Percentiles rank a stretch among this genome's conserved stretches.
phyloP scores from a whole-genome alignment of 1,140 invertebrate genomes.

The Bombus fervidus region DNA sequence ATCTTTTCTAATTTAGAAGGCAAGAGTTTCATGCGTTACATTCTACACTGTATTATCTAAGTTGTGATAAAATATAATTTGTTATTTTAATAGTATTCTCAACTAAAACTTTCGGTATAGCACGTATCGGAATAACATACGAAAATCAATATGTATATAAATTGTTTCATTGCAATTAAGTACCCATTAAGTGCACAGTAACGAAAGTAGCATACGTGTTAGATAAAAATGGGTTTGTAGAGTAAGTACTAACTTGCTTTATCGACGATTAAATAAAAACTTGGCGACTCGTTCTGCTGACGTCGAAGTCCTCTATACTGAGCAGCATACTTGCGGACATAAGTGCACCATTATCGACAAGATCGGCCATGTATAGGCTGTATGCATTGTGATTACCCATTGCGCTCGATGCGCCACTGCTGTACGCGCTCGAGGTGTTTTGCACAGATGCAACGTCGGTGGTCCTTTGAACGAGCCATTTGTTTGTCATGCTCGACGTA shows the following conservation, averaged over 20 bases:
- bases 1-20: too few species aligned
- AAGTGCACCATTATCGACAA: slow-evolving; percentile 71
- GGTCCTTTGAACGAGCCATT: slow-evolving; percentile 78
- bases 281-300: slow-evolving; percentile 80
- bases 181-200: too few species aligned
- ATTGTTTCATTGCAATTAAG: too few species aligned
- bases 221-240: background rate
- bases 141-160: too few species aligned
- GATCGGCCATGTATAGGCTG: slow-evolving; percentile 74
- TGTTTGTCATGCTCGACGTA: slow-evolving; percentile 74
- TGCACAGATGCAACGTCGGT: slow-evolving; percentile 78
- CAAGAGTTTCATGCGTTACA: too few species aligned
- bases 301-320: slow-evolving; percentile 80
- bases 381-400: slow-evolving; percentile 80
- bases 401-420: slow-evolving; percentile 80
- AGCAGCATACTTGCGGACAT: slow-evolving; percentile 80
- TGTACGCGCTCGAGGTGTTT: slow-evolving; percentile 81
- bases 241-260: background rate
- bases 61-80: too few species aligned
- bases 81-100: too few species aligned
- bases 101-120: too few species aligned
- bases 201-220: too few species aligned
- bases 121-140: too few species aligned
- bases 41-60: too few species aligned
- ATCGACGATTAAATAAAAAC: slow-evolving; percentile 73